Evolutionary conservation across 2,888 invertebrate genomes (phyloP), one percentile per base, ranked within the genome.

Genomic region (Therioaphis trifolii): DNA sequence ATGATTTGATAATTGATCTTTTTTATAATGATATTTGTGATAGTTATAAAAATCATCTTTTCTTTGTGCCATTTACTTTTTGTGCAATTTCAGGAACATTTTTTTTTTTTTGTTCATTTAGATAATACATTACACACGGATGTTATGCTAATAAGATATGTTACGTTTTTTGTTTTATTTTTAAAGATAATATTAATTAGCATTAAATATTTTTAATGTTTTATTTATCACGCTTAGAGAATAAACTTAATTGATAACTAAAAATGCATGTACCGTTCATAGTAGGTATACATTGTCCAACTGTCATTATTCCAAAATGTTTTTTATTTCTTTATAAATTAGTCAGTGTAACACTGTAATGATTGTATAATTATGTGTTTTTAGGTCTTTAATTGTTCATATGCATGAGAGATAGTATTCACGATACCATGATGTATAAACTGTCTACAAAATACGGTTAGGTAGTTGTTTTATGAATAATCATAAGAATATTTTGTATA

Each of bases 121-220:
- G 58, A 58, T 58, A 58, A 21, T 18, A n/a, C 55, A n/a, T 55
- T n/a, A 0, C 18, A 40, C 55, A 15, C 55, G 40, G 74, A 21
- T 75, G 58, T 58, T 58, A 0, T 15, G 15, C 15, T 52, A 14
- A 40, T 58, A 43, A 14, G 12, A 68, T 40, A 35, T 15, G 40
- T 21, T 18, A 58, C 24, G 58, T 24, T 40, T 58, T 18, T 18
- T 58, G 4, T 75, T 27, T 40, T 35, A 35, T 35, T 35, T 5
- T 29, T 21, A 18, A 14, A 40, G 55, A n/a, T 75, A 58, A 40
- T 75, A 75, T 58, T 21, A 75, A 58, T 75, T 40, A 24, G 24
- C 40, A 58, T 75, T 24, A 75, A 24, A 43, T 18, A 24, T 75
- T 52, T 35, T 21, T 74, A 74, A 52, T n/a, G 15, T 63, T 18